These are phyloP conservation scores for Drosophila lacicola DNA, from an alignment of 2,888 invertebrate species.

Conservation along the genomic window DNA sequence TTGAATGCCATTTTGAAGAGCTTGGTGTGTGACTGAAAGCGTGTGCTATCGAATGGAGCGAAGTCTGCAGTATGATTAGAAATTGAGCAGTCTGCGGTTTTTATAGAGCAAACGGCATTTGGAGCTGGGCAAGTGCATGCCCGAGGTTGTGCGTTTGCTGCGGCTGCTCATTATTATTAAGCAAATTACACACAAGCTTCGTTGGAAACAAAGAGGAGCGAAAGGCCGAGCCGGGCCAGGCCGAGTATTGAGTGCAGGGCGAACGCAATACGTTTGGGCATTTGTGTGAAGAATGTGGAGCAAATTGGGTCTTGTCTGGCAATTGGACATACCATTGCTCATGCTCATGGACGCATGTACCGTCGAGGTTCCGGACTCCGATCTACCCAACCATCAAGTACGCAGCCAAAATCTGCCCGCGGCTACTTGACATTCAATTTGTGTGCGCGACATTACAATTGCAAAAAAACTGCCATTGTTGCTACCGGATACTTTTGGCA, in stretches of 20 bases:
- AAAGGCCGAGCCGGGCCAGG: conserved; percentile 29
- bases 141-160: conserved; percentile 49
- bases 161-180: conserved; percentile 37
- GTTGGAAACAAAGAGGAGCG: conserved; percentile 54
- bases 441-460: conserved; percentile 78
- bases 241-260: conserved; percentile 39
- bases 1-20: conserved; percentile 78
- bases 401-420: conserved; percentile 32
- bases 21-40: conserved; percentile 44
- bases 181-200: conserved; percentile 42
- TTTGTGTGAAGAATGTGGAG: conserved; percentile 70
- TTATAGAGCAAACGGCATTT: conserved; percentile 54
- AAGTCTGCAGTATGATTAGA: conserved; percentile 65
- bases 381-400: conserved; percentile 39
- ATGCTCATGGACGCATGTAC: conserved; percentile 41
- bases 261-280: conserved; percentile 39
- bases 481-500: conserved; percentile 78
- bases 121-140: conserved; percentile 47
- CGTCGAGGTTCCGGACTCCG: conserved; percentile 55
- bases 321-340: conserved; percentile 62
- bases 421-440: conserved; percentile 74
- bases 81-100: conserved; percentile 38
- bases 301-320: conserved; percentile 68
- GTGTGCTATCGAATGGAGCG: conserved; percentile 47
- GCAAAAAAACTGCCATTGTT: conserved; percentile 68